These are phyloP conservation scores for Xestobium rufovillosum DNA, from an alignment of 2,888 invertebrate species.

Conservation along the genomic window DNA sequence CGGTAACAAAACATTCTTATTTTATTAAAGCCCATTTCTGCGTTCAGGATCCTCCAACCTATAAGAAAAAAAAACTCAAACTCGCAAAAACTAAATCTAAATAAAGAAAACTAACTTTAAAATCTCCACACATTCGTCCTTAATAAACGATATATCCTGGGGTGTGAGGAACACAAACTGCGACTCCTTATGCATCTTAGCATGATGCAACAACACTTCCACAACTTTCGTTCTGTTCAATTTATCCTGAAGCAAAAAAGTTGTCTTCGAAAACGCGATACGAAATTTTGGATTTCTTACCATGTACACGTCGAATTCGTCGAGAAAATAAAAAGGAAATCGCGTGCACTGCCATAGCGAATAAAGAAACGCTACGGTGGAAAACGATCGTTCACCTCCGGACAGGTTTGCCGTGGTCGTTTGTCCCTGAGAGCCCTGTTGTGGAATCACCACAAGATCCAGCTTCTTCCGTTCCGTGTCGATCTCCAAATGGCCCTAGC, in stretches of 20 bases:
- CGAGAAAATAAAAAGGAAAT: slow-evolving; percentile 88
- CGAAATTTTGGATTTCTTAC: slow-evolving; percentile 48
- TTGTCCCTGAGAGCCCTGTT: slow-evolving; percentile 44
- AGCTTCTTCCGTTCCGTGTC: slow-evolving; percentile 44
- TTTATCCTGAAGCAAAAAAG: slow-evolving; percentile 58
- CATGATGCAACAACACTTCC: slow-evolving; percentile 69
- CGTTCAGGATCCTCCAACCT: slow-evolving; percentile 32
- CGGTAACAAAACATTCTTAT: too few relatives aligned
- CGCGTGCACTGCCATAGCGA: slow-evolving; percentile 89
- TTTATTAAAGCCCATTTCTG: too few relatives aligned
- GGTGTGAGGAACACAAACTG: slow-evolving; percentile 92
- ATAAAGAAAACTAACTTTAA: slow-evolving; percentile 28
- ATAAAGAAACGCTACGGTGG: slow-evolving; percentile 90
- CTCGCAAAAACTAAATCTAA: slow-evolving; percentile 1
- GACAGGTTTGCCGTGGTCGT: slow-evolving; percentile 66
- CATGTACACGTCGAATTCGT: slow-evolving; percentile 97
- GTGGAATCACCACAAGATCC: slow-evolving; percentile 49
- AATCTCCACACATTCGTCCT: slow-evolving; percentile 31
- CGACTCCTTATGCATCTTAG: slow-evolving; percentile 54
- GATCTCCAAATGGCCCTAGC: slow-evolving; percentile 52
- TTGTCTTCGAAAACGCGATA: too few relatives aligned
- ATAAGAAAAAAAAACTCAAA: slow-evolving; percentile 17
- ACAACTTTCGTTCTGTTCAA: slow-evolving; percentile 73
- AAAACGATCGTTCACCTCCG: slow-evolving; percentile 92
- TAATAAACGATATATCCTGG: slow-evolving; percentile 56